Evolutionary conservation across 2,888 invertebrate genomes (phyloP), one percentile per base, ranked within the genome.

Genomic region (Lypha dubia): DNA sequence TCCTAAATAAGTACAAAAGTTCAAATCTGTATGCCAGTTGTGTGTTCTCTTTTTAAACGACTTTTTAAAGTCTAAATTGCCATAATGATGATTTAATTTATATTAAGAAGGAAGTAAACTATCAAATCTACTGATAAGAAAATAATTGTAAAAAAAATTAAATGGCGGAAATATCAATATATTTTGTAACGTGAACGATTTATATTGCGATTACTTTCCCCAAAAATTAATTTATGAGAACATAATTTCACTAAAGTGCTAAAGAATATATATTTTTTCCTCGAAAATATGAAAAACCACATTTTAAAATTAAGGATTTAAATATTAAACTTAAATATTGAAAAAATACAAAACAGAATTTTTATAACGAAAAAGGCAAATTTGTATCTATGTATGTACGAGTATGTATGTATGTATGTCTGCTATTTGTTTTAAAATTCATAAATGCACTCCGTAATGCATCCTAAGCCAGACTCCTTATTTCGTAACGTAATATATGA

Each of bases 61-160:
- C 6, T 20, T 68, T 68, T 44, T 0, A 49, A 68, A 49, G n/a
- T 51, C 17, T 32, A 24, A 28, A 20, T 68, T 28, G 35, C 49
- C 20, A 60, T 49, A 41, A 17, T 51, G 62, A 41, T 71, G 70
- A 56, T 44, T 71, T 56, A 65, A 46, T 56, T 28, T 44, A 35
- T 73, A 73, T 49, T 75, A 11, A 75, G 70, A 79, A 79, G 74
- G 79, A 70, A 83, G 75, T 24, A 49, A 49, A 8, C 51, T 24
- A 46, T 24, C 20, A 68, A 75, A 62, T 63, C 32, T 20, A 60
- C 65, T 79, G 83, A 83, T 83, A 83, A 83, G 79, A 70, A 63
- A 20, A 56, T 46, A 22, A 11, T 63, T 62, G 65, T 13, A 49
- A 56, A 49, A 49, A 65, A n/a, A 70, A 70, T 53, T 81, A 79